A percentile compares a stretch with the other conserved stretches of the same genome.
Conservation (phyloP, 2,888 invertebrate genomes). For the Drosophila nr. perissopoda region DNA sequence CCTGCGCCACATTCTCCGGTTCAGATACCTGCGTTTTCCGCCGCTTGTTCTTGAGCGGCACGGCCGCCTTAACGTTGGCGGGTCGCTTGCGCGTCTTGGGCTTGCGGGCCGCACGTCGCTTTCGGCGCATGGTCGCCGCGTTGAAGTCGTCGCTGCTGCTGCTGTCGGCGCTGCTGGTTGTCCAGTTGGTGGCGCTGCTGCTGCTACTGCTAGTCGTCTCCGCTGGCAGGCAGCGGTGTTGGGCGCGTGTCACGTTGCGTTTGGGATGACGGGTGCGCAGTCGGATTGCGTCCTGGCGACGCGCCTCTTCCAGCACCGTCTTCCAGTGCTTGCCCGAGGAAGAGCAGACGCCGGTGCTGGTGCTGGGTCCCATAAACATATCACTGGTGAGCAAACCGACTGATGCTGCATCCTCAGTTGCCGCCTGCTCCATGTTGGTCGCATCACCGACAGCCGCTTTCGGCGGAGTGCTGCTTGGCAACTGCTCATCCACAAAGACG, state of each 20-base stretch:
- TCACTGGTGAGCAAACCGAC: constrained; percentile 41
- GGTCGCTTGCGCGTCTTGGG: constrained; percentile 35
- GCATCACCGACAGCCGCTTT: constrained; percentile 8
- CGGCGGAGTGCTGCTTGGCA: constrained; percentile 14
- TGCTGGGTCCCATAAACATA: constrained; percentile 80
- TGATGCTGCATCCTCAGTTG: neutral
- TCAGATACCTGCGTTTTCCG: constrained; percentile 31
- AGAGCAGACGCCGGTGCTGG: constrained; percentile 80
- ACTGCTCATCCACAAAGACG: constrained; percentile 82
- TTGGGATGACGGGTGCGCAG: constrained; percentile 35
- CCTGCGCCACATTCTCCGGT: neutral
- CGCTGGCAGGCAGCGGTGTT: constrained; percentile 18
- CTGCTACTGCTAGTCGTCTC: constrained; percentile 10
- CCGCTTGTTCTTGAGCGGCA: constrained; percentile 30
- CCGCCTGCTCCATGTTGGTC: constrained; percentile 3
- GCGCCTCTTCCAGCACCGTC: constrained; percentile 51
- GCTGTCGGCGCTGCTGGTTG: constrained; percentile 4
- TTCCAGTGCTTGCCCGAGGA: constrained; percentile 69
- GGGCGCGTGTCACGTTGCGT: constrained; percentile 38
- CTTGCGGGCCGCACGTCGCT: constrained; percentile 40
- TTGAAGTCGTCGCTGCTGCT: constrained; percentile 24
- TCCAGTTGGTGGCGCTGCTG: constrained; percentile 25
- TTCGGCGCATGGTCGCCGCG: constrained; percentile 16
- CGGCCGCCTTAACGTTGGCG: neutral
- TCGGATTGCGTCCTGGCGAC: constrained; percentile 53